Evolutionary conservation across 2,797 vertebrate species (phyloP), one percentile per base, ranked within the genome.

Genomic region (Limosa lapponica): DNA sequence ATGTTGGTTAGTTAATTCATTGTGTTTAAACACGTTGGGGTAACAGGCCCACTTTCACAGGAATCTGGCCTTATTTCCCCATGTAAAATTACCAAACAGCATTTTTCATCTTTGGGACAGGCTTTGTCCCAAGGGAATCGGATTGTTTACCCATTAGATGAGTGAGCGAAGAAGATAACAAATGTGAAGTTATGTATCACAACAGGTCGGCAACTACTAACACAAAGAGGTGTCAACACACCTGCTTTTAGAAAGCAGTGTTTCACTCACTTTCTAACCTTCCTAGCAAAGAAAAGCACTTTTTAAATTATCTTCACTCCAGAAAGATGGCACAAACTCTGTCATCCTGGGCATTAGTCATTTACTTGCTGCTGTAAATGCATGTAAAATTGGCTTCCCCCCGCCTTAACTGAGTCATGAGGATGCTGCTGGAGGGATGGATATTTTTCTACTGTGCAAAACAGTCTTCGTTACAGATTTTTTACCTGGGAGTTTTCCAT

Each of bases 401-500:
- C 74, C 32, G 14, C 52, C 55, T 83, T 44, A 22, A 71, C 71
- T 88, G 95, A 95, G 73, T 95, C 93, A 81, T 37, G 67, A 85
- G 51, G 86, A 67, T 17, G 67, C 71, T 93, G 90, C 67, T 85
- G 71, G 64, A 82, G 59, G 25, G 49, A 39, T 36, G 37, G 88
- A 59, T 62, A 28, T 71, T 79, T 84, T 81, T 65, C 55, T 62
- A 51, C 82, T 37, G 62, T 44, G 86, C 70, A 82, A 77, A 92
- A 43, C 57, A 65, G 25, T 15, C 59, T 55, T 95, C 2, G 20
- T 61, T 57, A 70, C 67, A 80, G 73, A 67, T 82, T 92, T 92
- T 88, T 79, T 81, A 94, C 66, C 82, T 72, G 87, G 74, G 89
- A 93, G 59, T 93, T 94, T 91, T 94, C 82, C 92, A 91, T 80